Evolutionary conservation across 2,888 invertebrate species (phyloP), one percentile per base, ranked within the genome.

Genomic region (Stenolophus ochropezus): DNA sequence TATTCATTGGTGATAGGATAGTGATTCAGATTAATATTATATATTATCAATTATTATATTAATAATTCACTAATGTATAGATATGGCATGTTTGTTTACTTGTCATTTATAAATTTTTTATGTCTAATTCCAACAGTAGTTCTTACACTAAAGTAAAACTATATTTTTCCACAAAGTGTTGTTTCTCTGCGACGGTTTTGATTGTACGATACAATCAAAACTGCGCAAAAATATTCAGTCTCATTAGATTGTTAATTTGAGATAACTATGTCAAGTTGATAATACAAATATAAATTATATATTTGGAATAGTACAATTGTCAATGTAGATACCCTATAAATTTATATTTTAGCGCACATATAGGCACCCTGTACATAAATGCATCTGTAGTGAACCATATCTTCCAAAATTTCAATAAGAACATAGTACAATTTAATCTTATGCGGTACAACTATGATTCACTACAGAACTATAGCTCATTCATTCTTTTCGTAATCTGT

Each of bases 1-100:
- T 86, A 85, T 86, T 86, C 85, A 87, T 86, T 86, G 88, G 88
- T 88, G 87, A 87, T 88, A 89, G 88, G 87, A 87, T 86, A 85
- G 85, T 85, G 84, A 85, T 86, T 83, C 85, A 85, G 84, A 84
- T 83, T 82, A 83, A 84, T 85, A 84, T 85, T 85, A 86, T 85
- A 78, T 78, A 78, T 71, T 69, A 79, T 80, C 80, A 80, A 80
- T 80, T 80, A 80, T 80, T 80, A 80, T 80, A 80, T 80, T 80
- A 80, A 80, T 80, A 80, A 80, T 80, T 80, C 80, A 80, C 80
- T 80, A 73, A 73, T 80, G 73, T 73, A 80, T 80, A 80, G 73
- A 80, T 73, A 80, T 80, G 73, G 73, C 80, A 80, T 80, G 71
- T 80, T 73, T 73, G 56, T 73, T 56, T 73, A 80, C 71, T 73